Base-by-base conservation (phyloP, 2,797 vertebrate genomes). In the Liasis olivaceus region DNA sequence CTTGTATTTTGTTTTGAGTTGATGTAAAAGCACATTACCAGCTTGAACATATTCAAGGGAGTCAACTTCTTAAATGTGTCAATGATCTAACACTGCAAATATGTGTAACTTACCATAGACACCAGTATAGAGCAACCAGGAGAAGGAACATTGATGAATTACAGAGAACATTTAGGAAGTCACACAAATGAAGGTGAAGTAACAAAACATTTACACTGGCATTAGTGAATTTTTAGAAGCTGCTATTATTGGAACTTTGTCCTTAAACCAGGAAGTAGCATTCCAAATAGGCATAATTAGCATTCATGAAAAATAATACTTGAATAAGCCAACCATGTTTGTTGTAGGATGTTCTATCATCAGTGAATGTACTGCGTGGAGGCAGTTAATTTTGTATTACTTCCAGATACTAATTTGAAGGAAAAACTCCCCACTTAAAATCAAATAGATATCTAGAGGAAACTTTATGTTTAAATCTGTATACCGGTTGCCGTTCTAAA, bases 1-100 rank as follows among this genome's bases (percentile, higher is more conserved):
- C 60, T 88, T 93, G 91, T 95, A 90, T 96, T 69, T 95, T 92
- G 92, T 77, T 94, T 93, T 85, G 89, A 94, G 81, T 95, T 85
- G 58, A 95, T 93, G 87, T 89, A 93, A 90, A 92, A 93, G 56
- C 36, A 17, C 85, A 77, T 89, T 90, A 64, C 81, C 93, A 95
- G 93, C 92, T 91, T 89, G 90, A 28, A 87, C 85, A 17, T 0
- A 0, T 59, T 91, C 6, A 81, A 87, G 42, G 62, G 17, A 90
- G 36, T 91, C n/a, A 58, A 91, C 77, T 36, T 89, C 69, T 15
- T 0, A 64, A 63, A 1, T 0, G 22, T 85, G 84, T 28, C 92
- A 36, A 90, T 4, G 89, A 47, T 54, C 91, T 54, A 87, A 3
- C 88, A 60, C 1, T 15, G 92, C 95, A 87, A 94, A 81, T 85